These are phyloP conservation scores for Aspidapion aeneum DNA, from an alignment of 2,888 invertebrate species.

Conservation along the genomic window DNA sequence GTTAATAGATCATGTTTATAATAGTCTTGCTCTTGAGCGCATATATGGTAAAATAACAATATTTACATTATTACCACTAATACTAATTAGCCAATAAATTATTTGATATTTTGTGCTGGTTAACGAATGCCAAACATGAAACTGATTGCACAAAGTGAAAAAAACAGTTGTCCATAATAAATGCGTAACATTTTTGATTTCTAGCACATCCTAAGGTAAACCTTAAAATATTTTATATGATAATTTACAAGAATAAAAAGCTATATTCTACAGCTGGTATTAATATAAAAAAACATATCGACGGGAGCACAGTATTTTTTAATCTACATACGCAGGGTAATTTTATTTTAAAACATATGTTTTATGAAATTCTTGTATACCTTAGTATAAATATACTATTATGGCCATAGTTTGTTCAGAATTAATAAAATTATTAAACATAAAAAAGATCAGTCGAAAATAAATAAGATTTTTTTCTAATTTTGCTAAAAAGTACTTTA, in stretches of 20 bases:
- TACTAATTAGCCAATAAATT: no score
- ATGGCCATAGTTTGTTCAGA: not conserved
- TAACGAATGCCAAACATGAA: not conserved
- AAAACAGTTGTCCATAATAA: not conserved
- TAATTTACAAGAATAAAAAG: not conserved
- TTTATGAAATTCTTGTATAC: not conserved
- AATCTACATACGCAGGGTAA: no score
- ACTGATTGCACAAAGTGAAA: not conserved
- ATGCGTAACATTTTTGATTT: not conserved
- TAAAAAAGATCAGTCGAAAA: not conserved
- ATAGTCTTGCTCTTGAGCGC: no score
- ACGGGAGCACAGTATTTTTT: no score
- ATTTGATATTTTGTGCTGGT: no score
- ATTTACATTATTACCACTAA: no score
- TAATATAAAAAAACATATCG: not conserved
- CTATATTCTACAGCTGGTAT: not conserved
- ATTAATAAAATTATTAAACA: not conserved
- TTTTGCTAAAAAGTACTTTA: no score
- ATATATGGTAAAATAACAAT: no score
- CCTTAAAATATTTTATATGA: not conserved
- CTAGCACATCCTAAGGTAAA: not conserved
- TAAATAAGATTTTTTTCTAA: not conserved
- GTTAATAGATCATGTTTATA: no score
- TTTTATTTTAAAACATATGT: not conserved
- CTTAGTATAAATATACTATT: not conserved